Percentiles rank a stretch among this genome's conserved stretches.
Conservation (phyloP, 2,113 vertebrate genomes). For the Micronycteris hirsuta region DNA sequence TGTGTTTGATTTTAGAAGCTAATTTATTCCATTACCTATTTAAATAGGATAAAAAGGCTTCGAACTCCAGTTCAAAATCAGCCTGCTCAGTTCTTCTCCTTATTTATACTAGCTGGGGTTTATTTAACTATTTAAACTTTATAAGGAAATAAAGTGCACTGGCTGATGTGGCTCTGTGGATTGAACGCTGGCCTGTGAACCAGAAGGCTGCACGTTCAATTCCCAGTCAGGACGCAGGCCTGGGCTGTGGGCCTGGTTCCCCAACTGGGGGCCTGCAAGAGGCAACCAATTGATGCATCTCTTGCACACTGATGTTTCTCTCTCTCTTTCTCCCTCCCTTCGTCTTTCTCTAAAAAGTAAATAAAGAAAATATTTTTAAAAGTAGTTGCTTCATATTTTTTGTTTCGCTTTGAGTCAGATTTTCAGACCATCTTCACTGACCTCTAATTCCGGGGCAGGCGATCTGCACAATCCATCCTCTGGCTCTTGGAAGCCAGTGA, state of each 20-base stretch:
- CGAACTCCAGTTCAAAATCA: background rate
- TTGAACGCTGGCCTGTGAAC: too few species aligned
- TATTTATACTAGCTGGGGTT: background rate
- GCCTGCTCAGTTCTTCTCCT: background rate
- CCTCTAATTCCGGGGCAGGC: background rate
- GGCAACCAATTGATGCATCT: too few species aligned
- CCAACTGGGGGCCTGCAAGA: too few species aligned
- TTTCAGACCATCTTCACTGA: background rate
- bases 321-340: too few species aligned
- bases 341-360: too few species aligned
- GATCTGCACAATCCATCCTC: background rate
- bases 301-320: too few species aligned
- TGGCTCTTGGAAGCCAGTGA: background rate
- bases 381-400: background rate
- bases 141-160: background rate
- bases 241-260: too few species aligned
- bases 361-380: background rate
- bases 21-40: slow-evolving; percentile 1
- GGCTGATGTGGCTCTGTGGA: too few species aligned
- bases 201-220: too few species aligned
- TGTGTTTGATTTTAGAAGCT: background rate
- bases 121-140: background rate
- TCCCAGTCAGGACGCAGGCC: too few species aligned
- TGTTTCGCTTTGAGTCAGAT: background rate
- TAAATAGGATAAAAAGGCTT: background rate